Evolutionary conservation across 1,140 invertebrate genomes (phyloP).

Genomic region (Drosophila albomicans): DNA sequence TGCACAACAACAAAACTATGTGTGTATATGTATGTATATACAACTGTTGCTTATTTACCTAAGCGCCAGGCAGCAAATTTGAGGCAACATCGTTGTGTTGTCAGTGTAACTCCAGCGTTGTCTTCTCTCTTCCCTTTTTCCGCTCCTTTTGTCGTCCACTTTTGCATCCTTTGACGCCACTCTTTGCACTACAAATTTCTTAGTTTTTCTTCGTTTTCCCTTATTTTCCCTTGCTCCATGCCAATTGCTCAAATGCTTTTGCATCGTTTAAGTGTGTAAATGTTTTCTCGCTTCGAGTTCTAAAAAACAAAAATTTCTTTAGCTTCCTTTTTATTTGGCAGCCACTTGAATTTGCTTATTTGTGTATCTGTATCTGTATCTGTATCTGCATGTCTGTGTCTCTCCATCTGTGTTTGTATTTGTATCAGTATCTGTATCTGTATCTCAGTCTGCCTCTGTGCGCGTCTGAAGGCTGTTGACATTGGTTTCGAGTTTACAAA

Average conservation of each 20-base stretch:
- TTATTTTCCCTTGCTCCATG: neutral
- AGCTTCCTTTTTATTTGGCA: conserved; percentile 42
- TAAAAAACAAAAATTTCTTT: conserved; percentile 43
- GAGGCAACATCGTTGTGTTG: conserved; percentile 39
- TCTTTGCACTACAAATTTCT: conserved; percentile 19
- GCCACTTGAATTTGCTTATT: conserved; percentile 49
- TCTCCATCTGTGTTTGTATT: conserved; percentile 19
- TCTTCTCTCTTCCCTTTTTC: neutral
- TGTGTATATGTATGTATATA: conserved; percentile 11
- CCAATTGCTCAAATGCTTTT: conserved; percentile 37
- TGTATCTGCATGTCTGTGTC: conserved; percentile 15
- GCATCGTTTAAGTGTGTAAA: conserved; percentile 56
- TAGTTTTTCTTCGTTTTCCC: conserved; percentile 6
- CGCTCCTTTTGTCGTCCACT: neutral
- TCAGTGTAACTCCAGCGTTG: conserved; percentile 4
- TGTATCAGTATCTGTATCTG: conserved; percentile 15
- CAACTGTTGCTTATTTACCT: conserved; percentile 57
- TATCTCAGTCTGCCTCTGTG: conserved; percentile 7
- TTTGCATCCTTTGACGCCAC: conserved; percentile 30
- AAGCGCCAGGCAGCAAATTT: conserved; percentile 48
- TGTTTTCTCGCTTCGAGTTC: conserved; percentile 48
- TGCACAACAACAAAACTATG: neutral
- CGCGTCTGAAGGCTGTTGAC: conserved; percentile 53
- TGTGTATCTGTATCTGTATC: conserved; percentile 29
- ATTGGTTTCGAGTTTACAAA: conserved; percentile 59